Evolutionary conservation across 2,888 invertebrate species (phyloP).

Genomic region (Tenthredo distinguenda): DNA sequence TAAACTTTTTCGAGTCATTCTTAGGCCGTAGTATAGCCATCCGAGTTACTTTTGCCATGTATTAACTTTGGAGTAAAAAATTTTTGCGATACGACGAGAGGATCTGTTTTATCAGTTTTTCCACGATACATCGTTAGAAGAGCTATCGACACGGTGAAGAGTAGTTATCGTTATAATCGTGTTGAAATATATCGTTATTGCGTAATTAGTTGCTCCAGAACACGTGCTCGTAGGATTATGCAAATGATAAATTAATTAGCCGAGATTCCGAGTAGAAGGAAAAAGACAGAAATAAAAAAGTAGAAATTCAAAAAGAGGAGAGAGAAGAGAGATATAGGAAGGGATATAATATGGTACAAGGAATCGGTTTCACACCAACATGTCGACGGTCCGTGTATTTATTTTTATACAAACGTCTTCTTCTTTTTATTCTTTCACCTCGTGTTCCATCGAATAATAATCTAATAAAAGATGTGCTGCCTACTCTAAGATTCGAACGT

Average conservation of each 20-base stretch:
- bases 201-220: constrained; percentile 38
- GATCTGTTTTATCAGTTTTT: neutral
- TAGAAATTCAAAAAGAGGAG: neutral
- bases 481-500: neutral
- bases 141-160: neutral
- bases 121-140: neutral
- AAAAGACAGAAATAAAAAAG: neutral
- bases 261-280: constrained; percentile 8
- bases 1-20: constrained; percentile 21
- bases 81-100: neutral
- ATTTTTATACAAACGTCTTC: neutral
- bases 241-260: constrained; percentile 37
- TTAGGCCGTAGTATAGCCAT: neutral
- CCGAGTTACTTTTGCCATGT: neutral
- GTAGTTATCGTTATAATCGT: neutral
- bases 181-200: neutral
- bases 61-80: neutral
- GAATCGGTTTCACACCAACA: constrained; percentile 23
- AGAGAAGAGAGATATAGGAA: neutral
- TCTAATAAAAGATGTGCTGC: constrained; percentile 3
- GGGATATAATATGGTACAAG: constrained; percentile 3
- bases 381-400: neutral
- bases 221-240: constrained; percentile 29
- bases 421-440: neutral
- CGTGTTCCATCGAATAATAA: neutral